These are phyloP conservation scores for Notiomystis cincta DNA, from an alignment of 2,113 vertebrate species.

Conservation along the genomic window DNA sequence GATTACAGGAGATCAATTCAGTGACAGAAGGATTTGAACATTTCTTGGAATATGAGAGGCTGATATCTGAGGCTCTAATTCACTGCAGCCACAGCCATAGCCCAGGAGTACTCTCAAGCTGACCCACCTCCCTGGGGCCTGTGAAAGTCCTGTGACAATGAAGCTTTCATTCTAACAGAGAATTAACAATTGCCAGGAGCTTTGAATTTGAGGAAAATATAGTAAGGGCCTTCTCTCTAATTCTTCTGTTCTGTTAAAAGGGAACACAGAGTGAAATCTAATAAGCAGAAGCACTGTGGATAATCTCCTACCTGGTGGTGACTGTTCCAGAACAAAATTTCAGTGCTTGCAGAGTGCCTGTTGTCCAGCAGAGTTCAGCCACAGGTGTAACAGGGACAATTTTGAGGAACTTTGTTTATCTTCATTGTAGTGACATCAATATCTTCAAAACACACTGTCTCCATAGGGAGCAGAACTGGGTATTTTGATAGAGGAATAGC, in stretches of 20 bases:
- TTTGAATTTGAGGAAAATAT: neutral
- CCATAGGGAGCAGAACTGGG: neutral
- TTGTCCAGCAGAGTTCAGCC: neutral
- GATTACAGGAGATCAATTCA: neutral
- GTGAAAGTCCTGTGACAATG: neutral
- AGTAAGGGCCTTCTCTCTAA: neutral
- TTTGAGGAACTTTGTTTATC: neutral
- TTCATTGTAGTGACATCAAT: neutral
- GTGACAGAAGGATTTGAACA: neutral
- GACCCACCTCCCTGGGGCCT: fast-evolving
- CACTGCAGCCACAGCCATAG: neutral
- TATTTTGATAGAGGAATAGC: neutral
- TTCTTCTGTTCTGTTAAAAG: neutral
- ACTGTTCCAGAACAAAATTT: neutral
- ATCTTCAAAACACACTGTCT: neutral
- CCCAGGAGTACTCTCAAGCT: neutral
- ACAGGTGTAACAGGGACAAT: fast-evolving
- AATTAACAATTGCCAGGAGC: neutral
- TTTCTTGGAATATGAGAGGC: neutral
- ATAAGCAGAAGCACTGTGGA: neutral
- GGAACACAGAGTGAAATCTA: neutral
- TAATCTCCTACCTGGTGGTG: neutral
- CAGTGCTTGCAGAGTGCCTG: too few relatives aligned
- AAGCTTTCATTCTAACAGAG: neutral
- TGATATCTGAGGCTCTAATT: neutral